These are phyloP conservation scores for Toxotes lorentzi DNA, from an alignment of 2,797 vertebrate species.

Conservation along the genomic window DNA sequence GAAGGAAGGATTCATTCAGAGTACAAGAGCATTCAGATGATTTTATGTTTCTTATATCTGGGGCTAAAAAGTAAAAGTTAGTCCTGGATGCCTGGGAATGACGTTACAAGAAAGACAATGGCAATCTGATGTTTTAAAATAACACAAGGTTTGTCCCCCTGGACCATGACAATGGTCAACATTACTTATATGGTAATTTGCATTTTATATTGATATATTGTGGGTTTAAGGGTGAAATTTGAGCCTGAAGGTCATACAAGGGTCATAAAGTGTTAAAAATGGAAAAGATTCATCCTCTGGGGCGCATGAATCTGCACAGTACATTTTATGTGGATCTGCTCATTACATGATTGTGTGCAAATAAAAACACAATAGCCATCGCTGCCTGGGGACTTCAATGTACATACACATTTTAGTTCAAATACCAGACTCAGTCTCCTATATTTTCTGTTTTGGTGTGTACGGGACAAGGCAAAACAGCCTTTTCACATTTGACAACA, in stretches of 20 bases:
- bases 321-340: neutral
- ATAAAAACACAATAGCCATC: neutral
- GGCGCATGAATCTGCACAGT: neutral
- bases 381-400: neutral
- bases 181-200: neutral
- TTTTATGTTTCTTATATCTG: neutral
- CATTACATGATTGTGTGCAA: neutral
- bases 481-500: neutral
- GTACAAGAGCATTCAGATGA: neutral
- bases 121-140: neutral
- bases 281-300: neutral
- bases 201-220: neutral
- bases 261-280: neutral
- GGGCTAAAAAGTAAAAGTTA: neutral
- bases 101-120: neutral
- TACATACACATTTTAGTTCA: neutral
- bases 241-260: neutral
- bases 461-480: neutral
- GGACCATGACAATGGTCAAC: neutral
- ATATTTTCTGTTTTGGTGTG: neutral
- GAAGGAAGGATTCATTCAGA: neutral
- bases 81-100: no score
- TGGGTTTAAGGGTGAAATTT: neutral
- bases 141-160: neutral
- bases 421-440: neutral